Conservation (phyloP, 2,888 invertebrate species). For the Gandaritis pyraliata region DNA sequence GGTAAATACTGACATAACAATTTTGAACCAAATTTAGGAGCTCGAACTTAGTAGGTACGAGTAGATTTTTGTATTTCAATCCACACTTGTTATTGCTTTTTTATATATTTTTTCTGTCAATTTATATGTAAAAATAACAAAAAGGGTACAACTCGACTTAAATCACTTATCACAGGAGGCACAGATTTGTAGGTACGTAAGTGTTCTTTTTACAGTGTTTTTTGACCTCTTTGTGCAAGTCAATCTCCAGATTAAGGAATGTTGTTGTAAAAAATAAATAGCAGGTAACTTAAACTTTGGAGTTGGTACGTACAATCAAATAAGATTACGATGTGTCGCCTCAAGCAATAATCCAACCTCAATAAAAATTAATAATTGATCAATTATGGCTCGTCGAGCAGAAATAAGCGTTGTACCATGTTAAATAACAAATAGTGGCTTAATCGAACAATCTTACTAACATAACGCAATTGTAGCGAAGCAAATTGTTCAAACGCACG, state of each 20-base stretch:
- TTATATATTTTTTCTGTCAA: too few species aligned
- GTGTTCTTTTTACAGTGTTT: not conserved
- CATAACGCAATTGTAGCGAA: slow-evolving; percentile 41
- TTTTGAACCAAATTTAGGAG: not conserved
- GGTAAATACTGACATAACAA: not conserved
- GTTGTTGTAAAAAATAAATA: slow-evolving; percentile 5
- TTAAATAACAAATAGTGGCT: slow-evolving; percentile 49
- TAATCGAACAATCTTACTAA: slow-evolving; percentile 50
- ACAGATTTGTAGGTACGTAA: not conserved
- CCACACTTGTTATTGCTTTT: not conserved
- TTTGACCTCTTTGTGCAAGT: too few species aligned
- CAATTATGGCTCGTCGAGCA: slow-evolving; percentile 40
- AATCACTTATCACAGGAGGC: too few species aligned
- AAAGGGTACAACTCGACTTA: too few species aligned
- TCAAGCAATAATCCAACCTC: slow-evolving; percentile 32
- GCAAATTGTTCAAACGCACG: slow-evolving; percentile 30
- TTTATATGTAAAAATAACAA: too few species aligned
- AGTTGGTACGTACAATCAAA: slow-evolving; percentile 29
- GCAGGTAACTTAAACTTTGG: not conserved
- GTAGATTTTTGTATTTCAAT: not conserved
- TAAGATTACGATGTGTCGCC: slow-evolving; percentile 22
- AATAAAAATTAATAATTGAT: slow-evolving; percentile 42
- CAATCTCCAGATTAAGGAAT: not conserved
- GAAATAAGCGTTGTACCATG: slow-evolving; percentile 37
- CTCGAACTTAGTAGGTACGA: not conserved